Evolutionary conservation across 2,888 invertebrate species (phyloP).

Genomic region (Caenorhabditis sulstoni): DNA sequence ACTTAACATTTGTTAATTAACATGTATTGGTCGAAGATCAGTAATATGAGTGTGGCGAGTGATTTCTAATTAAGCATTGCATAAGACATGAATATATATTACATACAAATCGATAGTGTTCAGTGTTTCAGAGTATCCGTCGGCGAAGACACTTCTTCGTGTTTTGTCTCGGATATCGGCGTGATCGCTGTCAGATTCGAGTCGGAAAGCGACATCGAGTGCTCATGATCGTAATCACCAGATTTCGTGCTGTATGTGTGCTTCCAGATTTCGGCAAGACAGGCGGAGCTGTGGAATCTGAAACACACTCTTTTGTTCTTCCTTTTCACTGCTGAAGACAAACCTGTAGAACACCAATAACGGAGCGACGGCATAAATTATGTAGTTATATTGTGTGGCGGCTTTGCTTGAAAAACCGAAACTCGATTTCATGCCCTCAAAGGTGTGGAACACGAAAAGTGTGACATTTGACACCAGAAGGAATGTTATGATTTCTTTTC

Average conservation of each 20-base stretch:
- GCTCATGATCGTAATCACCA: slow-evolving; percentile 48
- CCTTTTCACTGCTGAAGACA: not conserved
- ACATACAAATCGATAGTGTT: slow-evolving; percentile 10
- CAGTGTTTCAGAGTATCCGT: slow-evolving; percentile 24
- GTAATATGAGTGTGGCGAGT: slow-evolving; percentile 20
- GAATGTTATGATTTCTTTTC: slow-evolving; percentile 80
- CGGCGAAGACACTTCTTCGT: slow-evolving; percentile 19
- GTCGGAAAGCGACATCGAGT: slow-evolving; percentile 41
- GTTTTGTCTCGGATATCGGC: slow-evolving; percentile 48
- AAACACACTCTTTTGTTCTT: not conserved
- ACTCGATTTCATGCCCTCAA: slow-evolving; percentile 75
- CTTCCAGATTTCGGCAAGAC: slow-evolving; percentile 74
- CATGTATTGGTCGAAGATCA: slow-evolving; percentile 30
- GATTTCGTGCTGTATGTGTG: slow-evolving; percentile 68
- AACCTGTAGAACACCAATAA: slow-evolving; percentile 78
- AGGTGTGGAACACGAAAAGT: slow-evolving; percentile 75
- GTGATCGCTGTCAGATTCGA: slow-evolving; percentile 57
- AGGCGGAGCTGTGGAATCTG: slow-evolving; percentile 73
- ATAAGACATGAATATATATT: slow-evolving; percentile 43
- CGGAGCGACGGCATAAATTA: slow-evolving; percentile 77
- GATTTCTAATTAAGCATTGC: slow-evolving; percentile 28
- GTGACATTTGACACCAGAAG: slow-evolving; percentile 78
- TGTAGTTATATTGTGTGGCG: slow-evolving; percentile 68
- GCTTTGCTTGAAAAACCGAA: slow-evolving; percentile 65
- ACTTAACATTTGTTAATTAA: slow-evolving; percentile 18